Evolutionary conservation across 1,140 invertebrate species (phyloP).

Genomic region (Aporrectodea caliginosa): DNA sequence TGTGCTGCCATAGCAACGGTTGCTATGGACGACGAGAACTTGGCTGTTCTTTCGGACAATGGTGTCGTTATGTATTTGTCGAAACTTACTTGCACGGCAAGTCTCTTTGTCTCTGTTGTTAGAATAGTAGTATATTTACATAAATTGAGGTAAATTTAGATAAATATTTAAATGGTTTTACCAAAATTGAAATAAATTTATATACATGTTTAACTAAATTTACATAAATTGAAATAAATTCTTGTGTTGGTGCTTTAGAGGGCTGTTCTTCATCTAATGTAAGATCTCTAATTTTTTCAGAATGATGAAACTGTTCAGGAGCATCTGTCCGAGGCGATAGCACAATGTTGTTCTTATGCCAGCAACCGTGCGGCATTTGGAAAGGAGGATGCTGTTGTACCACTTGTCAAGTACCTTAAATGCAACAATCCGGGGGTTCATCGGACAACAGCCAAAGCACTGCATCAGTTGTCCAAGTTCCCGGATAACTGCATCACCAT

Average conservation of each 20-base stretch:
- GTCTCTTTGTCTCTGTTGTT: too few relatives aligned
- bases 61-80: constrained; percentile 83
- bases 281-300: too few relatives aligned
- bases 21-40: constrained; percentile 81
- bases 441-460: constrained; percentile 78
- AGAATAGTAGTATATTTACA: too few relatives aligned
- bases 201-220: too few relatives aligned
- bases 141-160: too few relatives aligned
- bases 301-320: constrained; percentile 61
- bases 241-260: too few relatives aligned
- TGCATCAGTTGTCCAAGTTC: constrained; percentile 78
- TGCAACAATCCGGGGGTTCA: constrained; percentile 68
- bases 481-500: constrained; percentile 88
- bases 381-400: constrained; percentile 76
- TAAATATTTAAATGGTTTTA: too few relatives aligned
- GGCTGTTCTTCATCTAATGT: too few relatives aligned
- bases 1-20: constrained; percentile 86
- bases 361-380: constrained; percentile 83
- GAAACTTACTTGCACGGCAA: constrained; percentile 68
- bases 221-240: too few relatives aligned
- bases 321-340: constrained; percentile 83
- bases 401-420: constrained; percentile 78
- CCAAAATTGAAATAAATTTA: too few relatives aligned
- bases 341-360: constrained; percentile 79
- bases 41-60: constrained; percentile 90